Evolutionary conservation across 2,888 invertebrate genomes (phyloP), one percentile per base, ranked within the genome.

Genomic region (Trimorus sp.): DNA sequence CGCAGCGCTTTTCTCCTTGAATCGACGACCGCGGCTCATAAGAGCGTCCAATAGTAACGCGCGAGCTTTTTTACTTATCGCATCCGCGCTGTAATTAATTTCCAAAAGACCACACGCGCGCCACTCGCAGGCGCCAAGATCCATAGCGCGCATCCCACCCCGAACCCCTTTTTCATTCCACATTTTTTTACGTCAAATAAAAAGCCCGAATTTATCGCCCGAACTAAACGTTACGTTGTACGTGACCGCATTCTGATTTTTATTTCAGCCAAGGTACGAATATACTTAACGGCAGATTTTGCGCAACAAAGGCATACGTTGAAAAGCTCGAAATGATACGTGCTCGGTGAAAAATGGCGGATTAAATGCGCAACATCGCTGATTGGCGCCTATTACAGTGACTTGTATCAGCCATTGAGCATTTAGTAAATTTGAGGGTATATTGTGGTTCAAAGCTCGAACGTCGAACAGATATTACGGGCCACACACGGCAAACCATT

Each of bases 351-450:
- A 53, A 12, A 12, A 16, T 8, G 15, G 1, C 8, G 15, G 16
- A 53, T 16, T 16, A 16, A 12, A n/a, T 16, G 16, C 1, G 42
- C 66, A 14, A 36, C 62, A 53, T 62, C 62, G 38, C 7, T 15
- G 62, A 37, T 62, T 62, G 59, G 71, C 53, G 53, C 60, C 71
- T 71, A 60, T 73, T 73, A 73, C 48, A 8, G 62, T 71, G 71
- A 71, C 54, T 73, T 54, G 48, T 73, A 62, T 63, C 54, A 56
- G 15, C 48, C 38, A 16, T 26, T 12, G 42, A 69, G n/a, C 53
- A 53, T 53, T 16, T 16, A 53, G 16, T 53, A 49, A 49, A 49
- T 49, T 49, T n/a, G 8, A 1, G n/a, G 11, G 16, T 53, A 53
- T 53, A 7, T 7, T 53, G 26, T 7, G 26, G 26, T 16, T 12